Conservation (phyloP, 2,797 vertebrate species). For the Bryconaethiops microstoma region DNA sequence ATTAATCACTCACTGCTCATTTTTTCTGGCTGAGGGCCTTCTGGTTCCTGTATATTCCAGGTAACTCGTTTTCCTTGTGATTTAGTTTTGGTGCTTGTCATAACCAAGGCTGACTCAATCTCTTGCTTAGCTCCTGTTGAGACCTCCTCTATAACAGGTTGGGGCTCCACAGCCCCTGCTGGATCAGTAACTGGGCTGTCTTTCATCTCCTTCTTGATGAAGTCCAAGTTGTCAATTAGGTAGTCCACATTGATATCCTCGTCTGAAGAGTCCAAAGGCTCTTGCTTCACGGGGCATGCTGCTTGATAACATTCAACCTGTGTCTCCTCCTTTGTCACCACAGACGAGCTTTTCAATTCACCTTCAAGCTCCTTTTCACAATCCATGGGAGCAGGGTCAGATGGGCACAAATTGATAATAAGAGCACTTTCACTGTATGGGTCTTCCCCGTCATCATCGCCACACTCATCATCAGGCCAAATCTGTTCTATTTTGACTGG, state of each 20-base stretch:
- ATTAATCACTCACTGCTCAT: conserved; percentile 71
- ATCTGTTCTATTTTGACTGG: conserved; percentile 34
- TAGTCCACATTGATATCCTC: conserved; percentile 75
- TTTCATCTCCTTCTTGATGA: conserved; percentile 64
- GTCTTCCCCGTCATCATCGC: neutral
- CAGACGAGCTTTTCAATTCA: neutral
- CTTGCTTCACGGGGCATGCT: conserved; percentile 64
- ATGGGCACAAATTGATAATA: conserved; percentile 35
- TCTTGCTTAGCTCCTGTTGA: conserved; percentile 37
- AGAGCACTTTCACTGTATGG: conserved; percentile 37
- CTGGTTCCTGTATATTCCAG: conserved; percentile 94
- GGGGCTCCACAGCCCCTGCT: conserved; percentile 41
- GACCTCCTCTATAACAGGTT: conserved; percentile 31
- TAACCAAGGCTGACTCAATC: conserved; percentile 30
- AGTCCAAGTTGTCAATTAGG: conserved; percentile 76
- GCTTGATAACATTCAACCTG: conserved; percentile 29
- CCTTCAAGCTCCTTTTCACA: conserved; percentile 23
- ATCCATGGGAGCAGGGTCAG: conserved; percentile 3
- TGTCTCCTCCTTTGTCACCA: conserved; percentile 37
- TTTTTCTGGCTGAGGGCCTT: conserved; percentile 72
- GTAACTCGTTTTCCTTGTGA: conserved; percentile 91
- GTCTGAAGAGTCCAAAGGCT: conserved; percentile 65
- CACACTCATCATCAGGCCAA: conserved; percentile 42
- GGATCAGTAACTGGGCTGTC: conserved; percentile 25
- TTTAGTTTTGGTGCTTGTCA: conserved; percentile 77